Conservation (phyloP, 2,113 vertebrate species). For the Gavialis gangeticus region DNA sequence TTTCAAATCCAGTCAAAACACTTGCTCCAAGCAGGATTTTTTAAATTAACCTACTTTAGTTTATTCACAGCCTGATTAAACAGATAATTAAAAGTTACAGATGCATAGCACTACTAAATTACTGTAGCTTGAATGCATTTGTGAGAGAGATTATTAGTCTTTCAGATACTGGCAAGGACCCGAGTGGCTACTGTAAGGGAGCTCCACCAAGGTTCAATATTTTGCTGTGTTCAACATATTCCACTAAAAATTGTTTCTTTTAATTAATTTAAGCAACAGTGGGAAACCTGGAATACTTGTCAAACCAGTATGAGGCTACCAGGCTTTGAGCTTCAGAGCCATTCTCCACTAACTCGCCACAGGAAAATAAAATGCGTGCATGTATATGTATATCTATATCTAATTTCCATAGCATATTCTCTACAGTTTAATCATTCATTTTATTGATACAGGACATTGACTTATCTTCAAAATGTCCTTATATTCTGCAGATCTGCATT, state of each 20-base stretch:
- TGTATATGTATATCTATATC: slow-evolving; percentile 6
- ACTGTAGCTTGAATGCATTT: slow-evolving; percentile 57
- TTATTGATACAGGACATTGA: slow-evolving; percentile 59
- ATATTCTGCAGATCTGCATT: slow-evolving; percentile 49
- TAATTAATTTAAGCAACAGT: slow-evolving; percentile 54
- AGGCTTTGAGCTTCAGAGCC: slow-evolving; percentile 13
- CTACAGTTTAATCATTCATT: slow-evolving; percentile 52
- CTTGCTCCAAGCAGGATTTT: slow-evolving; percentile 64
- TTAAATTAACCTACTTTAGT: slow-evolving; percentile 75
- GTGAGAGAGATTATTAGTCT: slow-evolving; percentile 36
- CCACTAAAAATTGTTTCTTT: background rate
- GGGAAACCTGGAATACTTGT: slow-evolving; percentile 23
- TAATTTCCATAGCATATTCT: background rate
- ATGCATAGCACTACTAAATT: slow-evolving; percentile 66
- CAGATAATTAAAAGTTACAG: slow-evolving; percentile 79
- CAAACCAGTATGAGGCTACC: slow-evolving; percentile 8
- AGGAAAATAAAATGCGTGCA: background rate
- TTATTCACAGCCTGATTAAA: slow-evolving; percentile 77
- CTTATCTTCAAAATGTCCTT: slow-evolving; percentile 57
- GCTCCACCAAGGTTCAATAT: background rate
- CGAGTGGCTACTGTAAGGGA: background rate
- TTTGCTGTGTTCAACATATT: slow-evolving; percentile 43
- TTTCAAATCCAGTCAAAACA: slow-evolving; percentile 70
- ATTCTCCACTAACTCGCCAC: background rate
- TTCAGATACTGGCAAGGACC: slow-evolving; percentile 32